These are phyloP conservation scores for Hirundo rustica DNA, from an alignment of 2,797 vertebrate genomes.

Conservation along the genomic window DNA sequence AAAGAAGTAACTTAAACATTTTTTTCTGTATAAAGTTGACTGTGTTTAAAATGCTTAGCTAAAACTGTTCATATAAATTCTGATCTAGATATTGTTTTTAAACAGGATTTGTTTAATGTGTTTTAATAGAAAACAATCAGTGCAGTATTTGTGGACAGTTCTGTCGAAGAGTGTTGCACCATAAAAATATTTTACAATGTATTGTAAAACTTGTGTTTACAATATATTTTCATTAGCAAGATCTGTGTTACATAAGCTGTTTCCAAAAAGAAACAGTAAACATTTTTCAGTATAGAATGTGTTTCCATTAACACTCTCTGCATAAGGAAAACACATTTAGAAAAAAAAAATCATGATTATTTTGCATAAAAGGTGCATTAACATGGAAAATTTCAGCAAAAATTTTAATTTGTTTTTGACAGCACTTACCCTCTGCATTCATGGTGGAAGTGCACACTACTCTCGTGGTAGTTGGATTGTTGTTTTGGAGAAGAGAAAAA, in stretches of 20 bases:
- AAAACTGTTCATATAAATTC: background rate
- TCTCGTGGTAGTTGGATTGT: background rate
- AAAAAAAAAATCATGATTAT: background rate
- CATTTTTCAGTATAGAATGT: background rate
- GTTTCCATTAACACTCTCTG: background rate
- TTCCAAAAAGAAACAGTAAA: constrained; percentile 18
- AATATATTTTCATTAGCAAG: constrained; percentile 9
- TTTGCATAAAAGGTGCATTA: background rate
- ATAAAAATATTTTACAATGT: constrained; percentile 13
- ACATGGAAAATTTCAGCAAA: background rate
- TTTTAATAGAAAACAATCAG: constrained; percentile 19
- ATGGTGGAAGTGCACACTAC: background rate
- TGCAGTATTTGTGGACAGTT: background rate
- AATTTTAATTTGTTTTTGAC: background rate
- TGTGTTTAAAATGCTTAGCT: background rate
- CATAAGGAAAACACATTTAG: background rate
- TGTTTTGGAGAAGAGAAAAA: background rate
- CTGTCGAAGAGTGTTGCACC: background rate
- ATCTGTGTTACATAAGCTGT: background rate
- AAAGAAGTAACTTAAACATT: background rate
- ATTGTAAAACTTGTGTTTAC: background rate
- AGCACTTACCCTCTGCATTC: background rate
- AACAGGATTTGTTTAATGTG: background rate
- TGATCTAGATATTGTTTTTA: background rate
- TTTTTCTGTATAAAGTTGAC: background rate